Conservation (phyloP, 2,797 vertebrate genomes). For the Schizopygopsis malacanthus region DNA sequence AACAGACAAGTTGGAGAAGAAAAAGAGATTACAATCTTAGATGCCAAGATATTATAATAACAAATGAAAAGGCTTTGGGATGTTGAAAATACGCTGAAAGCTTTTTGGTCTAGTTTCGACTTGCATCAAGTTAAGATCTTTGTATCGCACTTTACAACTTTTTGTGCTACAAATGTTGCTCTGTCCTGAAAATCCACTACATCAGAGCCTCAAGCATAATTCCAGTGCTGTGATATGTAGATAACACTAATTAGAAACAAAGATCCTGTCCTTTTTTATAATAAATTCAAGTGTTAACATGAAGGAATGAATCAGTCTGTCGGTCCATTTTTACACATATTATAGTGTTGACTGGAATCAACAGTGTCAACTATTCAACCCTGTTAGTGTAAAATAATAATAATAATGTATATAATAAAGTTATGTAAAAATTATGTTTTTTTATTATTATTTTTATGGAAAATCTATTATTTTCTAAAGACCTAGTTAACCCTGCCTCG, state of each 20-base stretch:
- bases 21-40: conserved; percentile 37
- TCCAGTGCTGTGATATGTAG: background rate
- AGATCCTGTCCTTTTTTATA: background rate
- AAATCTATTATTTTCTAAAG: too few species aligned
- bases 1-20: conserved; percentile 43
- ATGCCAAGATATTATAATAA: conserved; percentile 35
- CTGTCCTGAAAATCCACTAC: conserved; percentile 23
- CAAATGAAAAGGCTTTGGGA: conserved; percentile 24
- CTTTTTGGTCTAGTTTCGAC: conserved; percentile 9
- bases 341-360: background rate
- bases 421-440: background rate
- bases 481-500: background rate
- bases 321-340: background rate
- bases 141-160: background rate
- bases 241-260: conserved; percentile 11
- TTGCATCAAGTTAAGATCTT: conserved; percentile 3
- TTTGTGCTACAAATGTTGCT: conserved; percentile 1
- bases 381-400: background rate
- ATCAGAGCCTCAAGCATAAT: background rate
- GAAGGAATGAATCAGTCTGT: background rate
- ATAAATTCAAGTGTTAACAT: conserved; percentile 15
- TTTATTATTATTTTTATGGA: background rate
- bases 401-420: background rate
- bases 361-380: background rate
- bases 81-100: conserved; percentile 3